Evolutionary conservation across 2,797 vertebrate species (phyloP), one percentile per base, ranked within the genome.

Genomic region (Syngnathus acus): DNA sequence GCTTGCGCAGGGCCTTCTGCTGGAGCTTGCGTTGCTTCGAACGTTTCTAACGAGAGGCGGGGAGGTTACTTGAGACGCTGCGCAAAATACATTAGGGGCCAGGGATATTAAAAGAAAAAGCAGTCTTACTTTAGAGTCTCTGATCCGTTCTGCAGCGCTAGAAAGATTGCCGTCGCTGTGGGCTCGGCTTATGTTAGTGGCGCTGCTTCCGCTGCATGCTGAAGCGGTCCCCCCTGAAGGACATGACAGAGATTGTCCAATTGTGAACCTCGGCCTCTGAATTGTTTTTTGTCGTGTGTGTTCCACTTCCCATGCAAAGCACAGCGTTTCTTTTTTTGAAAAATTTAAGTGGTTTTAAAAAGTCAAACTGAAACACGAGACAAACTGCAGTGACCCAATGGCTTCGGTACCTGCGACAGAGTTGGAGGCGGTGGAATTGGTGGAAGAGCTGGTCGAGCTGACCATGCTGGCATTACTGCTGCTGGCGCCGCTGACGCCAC

Each of bases 81-180:
- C 2, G 50, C 7, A 23, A 5, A 21, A 6, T 5, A n/a, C 1
- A 37, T 37, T 11, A 9, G 11, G 43, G 4, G 0, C 11, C 32
- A 4, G n/a, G 17, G 0, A 5, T 9, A 19, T 14, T 26, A 1
- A 47, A 11, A 51, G 5, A 1, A 47, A 10, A 53, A 6, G 2
- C 7, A 2, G 21, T 17, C 84, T 76, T 80, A 88, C 86, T 93
- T 99, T 99, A 53, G 97, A 99, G 90, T 99, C 96, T 73, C 97
- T 90, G 86, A 99, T 99, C 68, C 96, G 92, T 74, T 99, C 97
- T 1, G 97, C 96, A 45, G 97, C 96, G 23, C 93, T 95, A 32
- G 95, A 95, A 65, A 99, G 85, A 88, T 98, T 99, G n/a, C 97
- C 95, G 37, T 99, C 97, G 0, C 97, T 99, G 90, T 97, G 94